Evolutionary conservation across 2,113 vertebrate genomes (phyloP).

Genomic region (Laticauda laticaudata): DNA sequence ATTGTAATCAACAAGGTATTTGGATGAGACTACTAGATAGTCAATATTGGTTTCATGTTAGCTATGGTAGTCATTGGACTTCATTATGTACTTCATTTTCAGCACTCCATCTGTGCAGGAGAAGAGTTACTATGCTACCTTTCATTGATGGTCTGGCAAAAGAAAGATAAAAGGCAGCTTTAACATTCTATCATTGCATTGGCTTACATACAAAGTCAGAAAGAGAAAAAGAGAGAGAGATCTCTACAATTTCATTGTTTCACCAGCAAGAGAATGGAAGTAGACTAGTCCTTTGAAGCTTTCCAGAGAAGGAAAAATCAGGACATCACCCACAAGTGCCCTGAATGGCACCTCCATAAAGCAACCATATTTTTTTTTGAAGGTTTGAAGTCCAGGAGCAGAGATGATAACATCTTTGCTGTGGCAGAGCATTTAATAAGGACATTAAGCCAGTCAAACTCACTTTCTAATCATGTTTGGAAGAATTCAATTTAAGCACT

Average conservation of each 20-base stretch:
- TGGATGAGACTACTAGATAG: not conserved
- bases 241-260: not conserved
- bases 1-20: not conserved
- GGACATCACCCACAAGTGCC: not conserved
- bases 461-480: not conserved
- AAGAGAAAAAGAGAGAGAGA: not conserved
- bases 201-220: not conserved
- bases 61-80: not conserved
- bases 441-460: not conserved
- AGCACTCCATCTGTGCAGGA: not conserved
- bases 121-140: not conserved
- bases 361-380: not conserved
- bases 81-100: not conserved
- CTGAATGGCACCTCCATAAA: not conserved
- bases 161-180: not conserved
- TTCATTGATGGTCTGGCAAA: not conserved
- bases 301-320: not conserved
- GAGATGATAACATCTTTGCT: not conserved
- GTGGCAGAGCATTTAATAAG: not conserved
- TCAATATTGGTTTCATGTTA: not conserved
- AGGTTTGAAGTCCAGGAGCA: not conserved
- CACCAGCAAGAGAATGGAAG: not conserved
- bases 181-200: not conserved
- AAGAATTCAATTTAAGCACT: not conserved
- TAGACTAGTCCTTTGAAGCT: not conserved